Conservation (phyloP, 1,140 invertebrate species). For the Aporrectodea caliginosa region DNA sequence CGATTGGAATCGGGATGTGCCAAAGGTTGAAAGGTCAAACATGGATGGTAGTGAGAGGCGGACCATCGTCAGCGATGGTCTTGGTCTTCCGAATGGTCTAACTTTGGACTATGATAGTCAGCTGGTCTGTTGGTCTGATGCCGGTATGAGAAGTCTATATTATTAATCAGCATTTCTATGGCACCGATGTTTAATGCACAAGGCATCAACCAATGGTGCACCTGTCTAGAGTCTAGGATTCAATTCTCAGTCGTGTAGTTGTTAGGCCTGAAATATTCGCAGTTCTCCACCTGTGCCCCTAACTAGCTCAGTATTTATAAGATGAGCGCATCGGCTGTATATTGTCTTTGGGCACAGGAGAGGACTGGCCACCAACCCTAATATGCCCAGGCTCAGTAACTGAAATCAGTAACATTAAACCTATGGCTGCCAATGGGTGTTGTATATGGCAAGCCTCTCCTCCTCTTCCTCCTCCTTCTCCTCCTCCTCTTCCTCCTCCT, state of each 20-base stretch:
- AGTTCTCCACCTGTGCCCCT: background rate
- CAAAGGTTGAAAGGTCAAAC: conserved; percentile 89
- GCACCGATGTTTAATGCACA: too few relatives aligned
- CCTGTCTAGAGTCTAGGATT: background rate
- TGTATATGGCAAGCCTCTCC: too few relatives aligned
- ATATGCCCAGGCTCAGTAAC: too few relatives aligned
- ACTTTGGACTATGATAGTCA: conserved; percentile 74
- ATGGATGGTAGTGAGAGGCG: conserved; percentile 80
- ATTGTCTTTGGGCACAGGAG: too few relatives aligned
- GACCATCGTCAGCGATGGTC: conserved; percentile 59
- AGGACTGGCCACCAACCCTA: too few relatives aligned
- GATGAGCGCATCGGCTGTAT: too few relatives aligned
- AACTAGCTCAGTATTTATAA: background rate
- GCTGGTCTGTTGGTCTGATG: conserved; percentile 92
- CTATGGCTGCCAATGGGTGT: too few relatives aligned
- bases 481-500: too few relatives aligned
- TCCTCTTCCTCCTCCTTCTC: too few relatives aligned
- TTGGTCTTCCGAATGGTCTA: conserved; percentile 64
- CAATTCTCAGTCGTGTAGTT: background rate
- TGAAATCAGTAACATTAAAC: too few relatives aligned
- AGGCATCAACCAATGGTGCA: too few relatives aligned
- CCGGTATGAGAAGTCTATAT: conserved; percentile 66
- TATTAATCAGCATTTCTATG: background rate
- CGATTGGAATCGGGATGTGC: conserved; percentile 86
- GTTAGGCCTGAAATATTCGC: background rate